Evolutionary conservation across 2,797 vertebrate genomes (phyloP).

Genomic region (Leptoclinus maculatus): DNA sequence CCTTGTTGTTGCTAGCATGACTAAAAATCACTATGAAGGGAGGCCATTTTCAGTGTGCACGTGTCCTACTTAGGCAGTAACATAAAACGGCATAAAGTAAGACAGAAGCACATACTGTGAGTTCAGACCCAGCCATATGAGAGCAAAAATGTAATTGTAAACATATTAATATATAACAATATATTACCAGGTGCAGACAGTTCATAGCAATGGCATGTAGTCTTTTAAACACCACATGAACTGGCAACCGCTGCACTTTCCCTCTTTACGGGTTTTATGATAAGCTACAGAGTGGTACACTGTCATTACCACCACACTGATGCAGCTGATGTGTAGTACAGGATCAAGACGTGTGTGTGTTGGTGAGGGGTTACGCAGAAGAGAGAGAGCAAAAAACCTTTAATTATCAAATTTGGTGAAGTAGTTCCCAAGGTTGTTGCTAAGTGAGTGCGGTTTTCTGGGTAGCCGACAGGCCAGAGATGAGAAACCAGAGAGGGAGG

Average conservation of each 20-base stretch:
- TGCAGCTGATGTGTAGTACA: constrained; percentile 45
- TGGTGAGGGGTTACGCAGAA: constrained; percentile 10
- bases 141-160: constrained; percentile 11
- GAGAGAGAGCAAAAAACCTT: constrained; percentile 57
- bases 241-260: constrained; percentile 43
- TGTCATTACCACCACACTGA: constrained; percentile 63
- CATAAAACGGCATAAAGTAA: neutral
- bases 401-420: constrained; percentile 69
- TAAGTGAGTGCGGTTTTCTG: constrained; percentile 48
- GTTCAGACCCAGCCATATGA: neutral
- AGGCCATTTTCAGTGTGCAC: neutral
- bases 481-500: constrained; percentile 14
- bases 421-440: constrained; percentile 60
- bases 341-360: constrained; percentile 16
- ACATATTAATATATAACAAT: constrained; percentile 12
- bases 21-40: neutral
- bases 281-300: constrained; percentile 47
- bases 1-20: neutral
- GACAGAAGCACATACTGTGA: neutral
- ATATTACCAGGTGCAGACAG: constrained; percentile 42
- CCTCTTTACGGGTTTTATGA: constrained; percentile 62
- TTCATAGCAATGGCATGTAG: constrained; percentile 21
- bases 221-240: constrained; percentile 43
- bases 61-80: neutral
- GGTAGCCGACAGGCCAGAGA: constrained; percentile 28